Base-by-base conservation (phyloP, 2,888 invertebrate genomes). In the Pogonocherus hispidulus region DNA sequence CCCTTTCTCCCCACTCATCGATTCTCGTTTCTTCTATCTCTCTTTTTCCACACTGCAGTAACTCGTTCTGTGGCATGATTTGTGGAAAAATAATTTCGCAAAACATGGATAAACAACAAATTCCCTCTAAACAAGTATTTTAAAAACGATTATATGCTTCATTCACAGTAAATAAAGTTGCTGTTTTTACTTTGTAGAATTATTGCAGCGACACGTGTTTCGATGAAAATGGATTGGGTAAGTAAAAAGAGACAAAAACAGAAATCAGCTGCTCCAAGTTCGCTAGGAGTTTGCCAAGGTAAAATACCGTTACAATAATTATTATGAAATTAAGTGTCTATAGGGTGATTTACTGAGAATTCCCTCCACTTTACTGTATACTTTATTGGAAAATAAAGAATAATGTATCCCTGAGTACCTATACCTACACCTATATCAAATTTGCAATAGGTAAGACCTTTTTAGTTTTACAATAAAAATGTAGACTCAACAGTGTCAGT, bases 1-100 rank as follows among this genome's bases (percentile, higher is more conserved):
- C 76, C n/a, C 71, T 73, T 60, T 69, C 5, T 63, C 71, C 67
- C 71, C 74, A 66, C 75, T 66, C 35, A 5, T 4, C 32, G 14
- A 14, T 19, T 22, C 3, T n/a, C 23, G 6, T 23, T 27, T 16
- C 32, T 32, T 16, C 52, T 32, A 11, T 52, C 52, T 52, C 52
- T 52, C 23, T 52, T 32, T 6, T 23, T 14, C 22, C 49, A 23
- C 23, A 14, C 49, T 14, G 23, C 11, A 32, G 32, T 14, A 41
- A 14, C 41, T 11, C 41, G 41, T 41, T 41, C 14, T 41, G 41
- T 41, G 14, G 14, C 41, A 16, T 41, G 18, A 52, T 52, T 52
- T 52, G 18, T 32, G 16, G 52, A 18, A 18, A 32, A 27, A 18
- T n/a, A 32, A 19, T 32, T 51, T 51, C 23, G 22, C 14, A 23